A percentile compares a stretch with the other conserved stretches of the same genome.
Evolutionary conservation across 2,888 invertebrate genomes (phyloP).

Genomic region (Tinea trinotella): DNA sequence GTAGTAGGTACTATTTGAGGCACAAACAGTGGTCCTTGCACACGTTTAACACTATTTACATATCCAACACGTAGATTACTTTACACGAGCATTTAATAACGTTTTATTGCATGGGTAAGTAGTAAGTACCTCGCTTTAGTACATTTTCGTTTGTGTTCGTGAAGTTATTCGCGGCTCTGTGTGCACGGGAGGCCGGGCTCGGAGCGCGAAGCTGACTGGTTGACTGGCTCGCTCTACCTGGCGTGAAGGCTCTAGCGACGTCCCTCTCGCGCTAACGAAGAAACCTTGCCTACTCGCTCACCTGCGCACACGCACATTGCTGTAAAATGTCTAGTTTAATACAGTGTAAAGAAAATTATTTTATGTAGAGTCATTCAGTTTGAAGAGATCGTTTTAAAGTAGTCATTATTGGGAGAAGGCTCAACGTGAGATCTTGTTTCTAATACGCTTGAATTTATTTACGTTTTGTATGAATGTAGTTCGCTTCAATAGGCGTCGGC

Average conservation of each 20-base stretch:
- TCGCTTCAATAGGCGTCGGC: neutral
- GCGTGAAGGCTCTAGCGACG: constrained; percentile 41
- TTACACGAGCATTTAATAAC: neutral
- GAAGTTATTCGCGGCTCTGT: neutral
- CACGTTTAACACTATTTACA: constrained; percentile 29
- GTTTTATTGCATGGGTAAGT: no score
- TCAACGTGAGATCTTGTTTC: constrained; percentile 13
- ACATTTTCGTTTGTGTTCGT: neutral
- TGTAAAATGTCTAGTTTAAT: neutral
- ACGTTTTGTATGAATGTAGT: constrained; percentile 1
- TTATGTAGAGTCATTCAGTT: neutral
- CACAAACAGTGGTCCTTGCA: constrained; percentile 67
- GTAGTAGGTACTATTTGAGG: constrained; percentile 67
- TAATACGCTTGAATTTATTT: constrained; percentile 6
- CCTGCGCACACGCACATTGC: constrained; percentile 32
- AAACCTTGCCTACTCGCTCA: constrained; percentile 34
- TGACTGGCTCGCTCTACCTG: constrained; percentile 40
- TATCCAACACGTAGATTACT: neutral
- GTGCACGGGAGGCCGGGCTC: constrained; percentile 9
- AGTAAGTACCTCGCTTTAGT: no score
- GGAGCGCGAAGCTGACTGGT: constrained; percentile 17
- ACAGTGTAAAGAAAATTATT: neutral
- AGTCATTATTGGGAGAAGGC: neutral
- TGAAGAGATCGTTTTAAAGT: neutral
- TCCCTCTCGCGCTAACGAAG: constrained; percentile 40